Evolutionary conservation across 2,888 invertebrate species (phyloP), one percentile per base, ranked within the genome.

Genomic region (Pemphredon lugubris): DNA sequence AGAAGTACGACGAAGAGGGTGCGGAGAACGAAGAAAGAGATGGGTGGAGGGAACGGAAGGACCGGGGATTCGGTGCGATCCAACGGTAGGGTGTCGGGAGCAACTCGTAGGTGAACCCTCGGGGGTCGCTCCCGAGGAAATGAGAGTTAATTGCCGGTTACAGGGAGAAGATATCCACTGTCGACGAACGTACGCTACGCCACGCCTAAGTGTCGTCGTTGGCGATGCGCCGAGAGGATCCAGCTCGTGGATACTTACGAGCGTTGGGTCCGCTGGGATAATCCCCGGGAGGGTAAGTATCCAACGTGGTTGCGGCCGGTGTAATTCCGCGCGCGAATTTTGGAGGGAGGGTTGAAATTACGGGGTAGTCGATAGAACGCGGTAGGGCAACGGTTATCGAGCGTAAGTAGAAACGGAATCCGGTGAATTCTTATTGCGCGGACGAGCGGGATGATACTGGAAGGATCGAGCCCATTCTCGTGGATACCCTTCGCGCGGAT

Each of bases 61-160:
- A 20, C 16, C 18, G n/a, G 30, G 14, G 18, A 18, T n/a, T 30
- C 16, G 42, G 50, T 30, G 67, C 70, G 39, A 75, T 75, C 66
- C 42, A 39, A n/a, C 48, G 2, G 16, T 23, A 51, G 45, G 48
- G 58, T 59, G 55, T 32, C 14, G 53, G 18, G 45, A 5, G 20
- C 11, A 2, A 13, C 51, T 13, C 20, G 18, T 30, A 26, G 37
- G 53, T 48, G 45, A 39, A 55, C n/a, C 42, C 58, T 40, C 58
- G 14, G 18, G 64, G 59, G 34, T 45, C 55, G 57, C 54, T 69
- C 60, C 53, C 61, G 26, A 45, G 63, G 64, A 79, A 80, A 83
- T 81, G 79, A 64, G 72, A 79, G 70, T 77, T 71, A 81, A 83
- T 83, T 78, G 77, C 71, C 77, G 77, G 73, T 74, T 75, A 60